These are phyloP conservation scores for Cossypha niveicapilla DNA, from an alignment of 2,797 vertebrate species.

Conservation along the genomic window DNA sequence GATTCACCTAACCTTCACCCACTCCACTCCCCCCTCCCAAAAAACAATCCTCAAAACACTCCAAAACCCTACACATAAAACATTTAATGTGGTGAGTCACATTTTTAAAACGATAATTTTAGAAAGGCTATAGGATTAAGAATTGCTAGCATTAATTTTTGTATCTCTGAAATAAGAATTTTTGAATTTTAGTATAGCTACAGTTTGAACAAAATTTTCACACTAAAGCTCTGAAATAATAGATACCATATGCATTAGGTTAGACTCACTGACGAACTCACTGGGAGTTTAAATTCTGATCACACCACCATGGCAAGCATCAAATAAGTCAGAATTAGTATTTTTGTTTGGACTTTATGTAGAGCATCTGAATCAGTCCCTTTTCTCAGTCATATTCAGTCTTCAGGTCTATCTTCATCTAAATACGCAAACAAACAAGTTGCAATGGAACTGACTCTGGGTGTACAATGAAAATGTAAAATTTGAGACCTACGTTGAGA, in stretches of 20 bases:
- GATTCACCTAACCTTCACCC: not conserved
- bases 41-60: not conserved
- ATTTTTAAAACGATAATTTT: not conserved
- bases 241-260: not conserved
- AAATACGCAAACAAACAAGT: not conserved
- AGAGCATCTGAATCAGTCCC: not conserved
- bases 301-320: not conserved
- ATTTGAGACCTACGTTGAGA: not conserved
- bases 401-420: not conserved
- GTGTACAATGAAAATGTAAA: not conserved
- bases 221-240: not conserved
- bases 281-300: not conserved
- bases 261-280: not conserved
- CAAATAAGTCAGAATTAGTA: not conserved
- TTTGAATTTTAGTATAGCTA: not conserved
- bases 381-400: not conserved
- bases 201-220: not conserved
- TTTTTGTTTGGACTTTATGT: not conserved
- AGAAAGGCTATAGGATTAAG: not conserved
- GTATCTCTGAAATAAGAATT: not conserved
- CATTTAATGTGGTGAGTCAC: not conserved
- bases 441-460: not conserved
- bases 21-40: fast-evolving
- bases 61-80: not conserved
- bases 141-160: not conserved